phyloP scores from a whole-genome alignment of 1,140 invertebrate species.

The Cotesia chilonis region DNA sequence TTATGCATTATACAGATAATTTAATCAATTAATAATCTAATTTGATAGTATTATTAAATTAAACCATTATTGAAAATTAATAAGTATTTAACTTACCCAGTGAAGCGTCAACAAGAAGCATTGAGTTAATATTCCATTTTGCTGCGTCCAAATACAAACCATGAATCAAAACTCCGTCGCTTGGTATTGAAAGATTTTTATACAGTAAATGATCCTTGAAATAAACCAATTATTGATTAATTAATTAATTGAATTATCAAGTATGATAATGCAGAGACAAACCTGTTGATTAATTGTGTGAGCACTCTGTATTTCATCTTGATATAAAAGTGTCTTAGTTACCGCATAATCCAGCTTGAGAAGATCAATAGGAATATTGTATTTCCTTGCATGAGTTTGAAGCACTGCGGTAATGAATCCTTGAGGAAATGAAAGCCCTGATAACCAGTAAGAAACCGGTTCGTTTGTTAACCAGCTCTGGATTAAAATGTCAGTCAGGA shows the following conservation, averaged over 20 bases:
- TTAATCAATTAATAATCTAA: background rate
- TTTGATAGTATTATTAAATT: background rate
- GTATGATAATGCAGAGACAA: background rate
- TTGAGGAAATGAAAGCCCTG: slow-evolving; percentile 91
- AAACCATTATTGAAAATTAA: background rate
- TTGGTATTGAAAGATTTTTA: slow-evolving; percentile 68
- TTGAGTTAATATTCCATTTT: slow-evolving; percentile 75
- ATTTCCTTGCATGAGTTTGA: slow-evolving; percentile 85
- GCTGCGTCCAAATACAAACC: slow-evolving; percentile 89
- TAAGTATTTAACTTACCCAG: slow-evolving; percentile 65
- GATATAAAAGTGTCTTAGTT: slow-evolving; percentile 68
- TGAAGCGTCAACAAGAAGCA: slow-evolving; percentile 76
- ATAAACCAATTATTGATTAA: no score
- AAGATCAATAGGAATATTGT: slow-evolving; percentile 81
- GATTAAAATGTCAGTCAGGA: no score
- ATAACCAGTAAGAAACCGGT: slow-evolving; percentile 88
- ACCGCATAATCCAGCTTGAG: slow-evolving; percentile 81
- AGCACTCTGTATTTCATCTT: slow-evolving; percentile 72
- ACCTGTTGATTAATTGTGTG: slow-evolving; percentile 52
- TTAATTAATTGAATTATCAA: no score
- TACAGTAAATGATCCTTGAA: slow-evolving; percentile 61
- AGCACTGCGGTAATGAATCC: slow-evolving; percentile 87
- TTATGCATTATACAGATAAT: background rate
- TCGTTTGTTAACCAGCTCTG: slow-evolving; percentile 77
- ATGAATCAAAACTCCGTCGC: slow-evolving; percentile 83